phyloP scores from a whole-genome alignment of 2,888 invertebrate genomes.

The Sphaerophoria rueppellii region DNA sequence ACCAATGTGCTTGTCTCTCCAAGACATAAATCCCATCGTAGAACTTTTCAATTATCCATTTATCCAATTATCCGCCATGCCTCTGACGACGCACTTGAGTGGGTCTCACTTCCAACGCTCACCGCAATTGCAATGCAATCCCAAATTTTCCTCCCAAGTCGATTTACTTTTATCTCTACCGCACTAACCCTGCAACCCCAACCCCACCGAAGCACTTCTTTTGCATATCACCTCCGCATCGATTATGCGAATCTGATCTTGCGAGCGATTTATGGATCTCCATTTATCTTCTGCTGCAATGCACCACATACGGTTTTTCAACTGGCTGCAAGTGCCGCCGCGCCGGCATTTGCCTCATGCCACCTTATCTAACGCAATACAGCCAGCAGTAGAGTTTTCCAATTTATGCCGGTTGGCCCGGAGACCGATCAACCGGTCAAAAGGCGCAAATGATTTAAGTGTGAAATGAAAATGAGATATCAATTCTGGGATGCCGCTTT shows the following conservation, averaged over 20 bases:
- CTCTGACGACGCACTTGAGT: constrained; percentile 40
- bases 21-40: constrained; percentile 59
- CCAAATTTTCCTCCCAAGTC: constrained; percentile 9
- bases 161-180: background rate
- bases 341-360: constrained; percentile 41
- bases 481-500: constrained; percentile 62
- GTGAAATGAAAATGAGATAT: constrained; percentile 73
- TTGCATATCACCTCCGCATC: constrained; percentile 73
- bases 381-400: constrained; percentile 64
- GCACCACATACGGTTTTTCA: constrained; percentile 47
- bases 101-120: constrained; percentile 50
- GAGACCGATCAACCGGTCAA: constrained; percentile 37
- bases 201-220: constrained; percentile 51
- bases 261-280: constrained; percentile 67
- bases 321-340: constrained; percentile 16
- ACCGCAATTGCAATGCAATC: constrained; percentile 11
- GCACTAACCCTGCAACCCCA: constrained; percentile 5
- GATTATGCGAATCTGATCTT: constrained; percentile 72
- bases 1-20: constrained; percentile 15
- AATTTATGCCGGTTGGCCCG: constrained; percentile 69
- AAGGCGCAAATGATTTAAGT: constrained; percentile 72
- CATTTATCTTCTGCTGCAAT: constrained; percentile 49
- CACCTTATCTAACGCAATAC: background rate
- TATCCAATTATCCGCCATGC: constrained; percentile 72
- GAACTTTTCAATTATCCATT: constrained; percentile 71